phyloP scores from a whole-genome alignment of 2,888 invertebrate genomes.

The Aleiodes testaceus region DNA sequence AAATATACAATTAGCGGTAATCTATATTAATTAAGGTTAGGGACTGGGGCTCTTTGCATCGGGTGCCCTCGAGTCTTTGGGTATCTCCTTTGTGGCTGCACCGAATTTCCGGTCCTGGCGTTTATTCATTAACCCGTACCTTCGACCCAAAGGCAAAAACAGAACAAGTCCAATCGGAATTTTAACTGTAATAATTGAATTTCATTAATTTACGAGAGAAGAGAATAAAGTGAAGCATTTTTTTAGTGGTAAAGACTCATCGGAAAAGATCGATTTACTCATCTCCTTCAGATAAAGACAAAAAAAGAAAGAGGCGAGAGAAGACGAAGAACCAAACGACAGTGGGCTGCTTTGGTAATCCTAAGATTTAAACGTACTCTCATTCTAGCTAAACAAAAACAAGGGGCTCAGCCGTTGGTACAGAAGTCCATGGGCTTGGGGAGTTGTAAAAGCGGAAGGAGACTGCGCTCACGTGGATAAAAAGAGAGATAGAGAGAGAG shows the following conservation, averaged over 20 bases:
- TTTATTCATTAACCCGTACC: constrained; percentile 72
- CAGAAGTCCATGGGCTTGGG: constrained; percentile 18
- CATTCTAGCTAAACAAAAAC: constrained; percentile 65
- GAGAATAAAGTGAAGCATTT: no score
- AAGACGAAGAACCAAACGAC: constrained; percentile 6
- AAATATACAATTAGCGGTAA: constrained; percentile 73
- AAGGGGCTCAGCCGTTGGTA: constrained; percentile 46
- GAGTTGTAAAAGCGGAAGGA: constrained; percentile 29
- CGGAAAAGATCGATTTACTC: not conserved
- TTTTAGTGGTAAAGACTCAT: no score
- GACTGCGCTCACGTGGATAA: constrained; percentile 30
- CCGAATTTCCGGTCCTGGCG: constrained; percentile 69
- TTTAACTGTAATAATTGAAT: constrained; percentile 7
- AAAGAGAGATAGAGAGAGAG: constrained; percentile 20
- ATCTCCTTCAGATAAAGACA: not conserved
- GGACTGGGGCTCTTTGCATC: constrained; percentile 49
- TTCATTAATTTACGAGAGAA: not conserved
- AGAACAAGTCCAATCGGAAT: not conserved
- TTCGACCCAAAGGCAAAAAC: constrained; percentile 60
- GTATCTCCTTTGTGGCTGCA: constrained; percentile 65
- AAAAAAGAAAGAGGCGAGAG: not conserved
- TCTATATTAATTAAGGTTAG: constrained; percentile 71
- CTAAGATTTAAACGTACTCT: constrained; percentile 64
- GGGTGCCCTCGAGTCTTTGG: constrained; percentile 13
- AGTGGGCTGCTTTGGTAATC: constrained; percentile 59